Base-by-base conservation (phyloP, 2,888 invertebrate species). In the Calliopum simillimum region DNA sequence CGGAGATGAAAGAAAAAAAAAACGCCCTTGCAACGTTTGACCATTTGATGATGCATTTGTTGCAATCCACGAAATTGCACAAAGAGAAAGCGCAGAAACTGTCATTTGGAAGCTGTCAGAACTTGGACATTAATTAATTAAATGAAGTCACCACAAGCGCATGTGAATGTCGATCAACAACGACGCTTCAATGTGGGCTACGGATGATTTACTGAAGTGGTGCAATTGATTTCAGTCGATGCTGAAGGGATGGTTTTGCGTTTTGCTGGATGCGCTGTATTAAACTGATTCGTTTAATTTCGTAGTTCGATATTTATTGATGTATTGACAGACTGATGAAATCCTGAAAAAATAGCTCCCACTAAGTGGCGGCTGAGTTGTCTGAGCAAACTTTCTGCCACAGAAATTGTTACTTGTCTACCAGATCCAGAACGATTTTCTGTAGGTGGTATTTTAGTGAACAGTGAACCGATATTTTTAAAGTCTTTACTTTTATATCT, bases 61-160 rank as follows among this genome's bases (percentile, higher is more conserved):
- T 33, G 8, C 33, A 33, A 33, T 33, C 33, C 33, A 33, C 33
- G 33, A 33, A 33, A 2, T 33, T 33, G 2, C 33, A 33, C 33
- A 33, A 33, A 33, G 44, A 3, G 12, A 16, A 19, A 44, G 61
- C 41, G 59, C 12, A 25, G 5, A 11, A 25, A 16, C 25, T 46
- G 56, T 16, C 46, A 44, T 11, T 53, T 21, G 41, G 53, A 53
- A 33, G 65, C 66, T 66, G 66, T 58, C 66, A 66, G 46, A 66
- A 66, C 21, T 33, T 25, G 56, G 25, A 41, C 66, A 19, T 47
- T 66, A 66, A 66, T 66, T 66, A 58, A 66, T 66, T 56, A 33
- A 66, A 56, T n/a, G 25, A 44, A 56, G 47, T 33, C 33, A 33
- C 56, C 66, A 56, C 58, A 66, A 23, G 19, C 46, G 66, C 23